Evolutionary conservation across 2,113 vertebrate genomes (phyloP), one percentile per base, ranked within the genome.

Genomic region (Tympanuchus pallidicinctus): DNA sequence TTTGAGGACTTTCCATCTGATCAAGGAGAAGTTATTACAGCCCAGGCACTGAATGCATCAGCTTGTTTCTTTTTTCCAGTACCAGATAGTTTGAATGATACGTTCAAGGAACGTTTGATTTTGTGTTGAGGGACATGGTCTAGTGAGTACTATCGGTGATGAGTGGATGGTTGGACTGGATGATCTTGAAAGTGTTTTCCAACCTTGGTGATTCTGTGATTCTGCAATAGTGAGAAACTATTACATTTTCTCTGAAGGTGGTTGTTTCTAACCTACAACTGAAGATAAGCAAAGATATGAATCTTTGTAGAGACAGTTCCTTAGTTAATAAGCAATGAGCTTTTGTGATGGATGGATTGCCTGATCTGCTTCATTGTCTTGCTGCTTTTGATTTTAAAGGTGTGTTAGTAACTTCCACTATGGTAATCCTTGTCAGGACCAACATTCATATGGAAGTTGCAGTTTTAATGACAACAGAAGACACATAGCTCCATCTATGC

Each of bases 401-500:
- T 73, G 32, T 32, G 16, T 57, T 32, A 52, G 14, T 56, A 69
- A 57, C 72, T 86, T 36, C 22, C 21, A 47, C 52, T 36, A 28
- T 22, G 11, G n/a, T 38, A 73, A 48, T 43, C 30, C 27, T 75
- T 75, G 32, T 93, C 42, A 76, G 43, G 34, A 67, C 6, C 8
- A 13, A 45, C 71, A 42, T 22, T 90, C 4, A 34, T 15, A 24
- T 19, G 71, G 19, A 77, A 76, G 13, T 66, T 65, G 11, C 2
- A 1, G 3, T n/a, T 87, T 73, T 73, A 19, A 17, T 57, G 85
- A 52, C 22, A 87, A 27, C 21, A 75, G n/a, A 85, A 72, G 32
- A 0, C 1, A 47, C 2, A 14, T 12, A 17, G 2, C 25, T 28
- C 30, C 42, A 5, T 22, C 63, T 85, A 64, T 3, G 50, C 1